Evolutionary conservation across 1,140 invertebrate species (phyloP), one percentile per base, ranked within the genome.

Genomic region (Heliconius himera): DNA sequence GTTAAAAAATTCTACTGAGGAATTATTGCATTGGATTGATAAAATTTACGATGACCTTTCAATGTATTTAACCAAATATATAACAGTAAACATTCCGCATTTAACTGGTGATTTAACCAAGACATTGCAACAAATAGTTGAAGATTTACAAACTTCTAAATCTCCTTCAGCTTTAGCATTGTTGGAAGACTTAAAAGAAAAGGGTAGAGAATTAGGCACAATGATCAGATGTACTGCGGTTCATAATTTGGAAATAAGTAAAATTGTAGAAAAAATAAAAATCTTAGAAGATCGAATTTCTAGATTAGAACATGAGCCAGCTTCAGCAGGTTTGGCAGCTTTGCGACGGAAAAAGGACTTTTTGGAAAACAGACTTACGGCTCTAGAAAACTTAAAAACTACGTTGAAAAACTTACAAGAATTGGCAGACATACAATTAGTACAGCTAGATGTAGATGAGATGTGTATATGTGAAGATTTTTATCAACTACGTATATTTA

Each of bases 401-500:
- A 91, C 88, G 33, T 73, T 93, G 49, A 90, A 84, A 80, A 83
- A 79, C 2, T 78, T 94, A 70, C 83, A 90, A 73, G 79, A 87
- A 20, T 38, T 80, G 11, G 81, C 83, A 70, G 83, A 89, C n/a
- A 56, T 89, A 18, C 72, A 82, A 38, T 26, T 91, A 22, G 82
- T 88, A 77, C 82, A 86, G 46, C 73, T 85, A 18, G 74, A 77
- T 74, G 86, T 88, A 51, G 86, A 89, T 77, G 86, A 89, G 75
- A 22, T 89, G 66, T 94, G 91, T 77, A 36, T 76, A 26, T 94
- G 93, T 85, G 87, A 89, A 80, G 91, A 94, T 87, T 93, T 92
- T 82, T 93, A 85, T 84, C 89, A 90, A 73, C 77, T 94, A 36
- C 83, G 88, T 81, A 89, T 94, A 79, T 94, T 94, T 80, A 94